These are phyloP conservation scores for Rhadina sibilatrix DNA, from an alignment of 2,113 vertebrate species.

Conservation along the genomic window DNA sequence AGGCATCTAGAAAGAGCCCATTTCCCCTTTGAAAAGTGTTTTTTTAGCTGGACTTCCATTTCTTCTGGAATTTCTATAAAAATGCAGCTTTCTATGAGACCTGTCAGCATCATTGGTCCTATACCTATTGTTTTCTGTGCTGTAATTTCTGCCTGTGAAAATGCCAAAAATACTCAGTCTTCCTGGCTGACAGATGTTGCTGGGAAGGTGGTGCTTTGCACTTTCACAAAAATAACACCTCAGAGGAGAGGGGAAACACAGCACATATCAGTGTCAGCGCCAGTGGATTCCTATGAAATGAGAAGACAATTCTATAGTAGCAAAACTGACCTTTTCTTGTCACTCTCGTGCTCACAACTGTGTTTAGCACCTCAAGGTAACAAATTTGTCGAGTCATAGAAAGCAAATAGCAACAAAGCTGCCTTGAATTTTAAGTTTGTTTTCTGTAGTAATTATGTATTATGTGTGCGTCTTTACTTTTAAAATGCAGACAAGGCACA, in stretches of 20 bases:
- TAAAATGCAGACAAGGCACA: neutral
- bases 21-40: neutral
- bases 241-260: neutral
- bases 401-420: neutral
- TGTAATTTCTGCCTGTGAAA: neutral
- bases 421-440: constrained; percentile 8
- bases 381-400: constrained; percentile 57
- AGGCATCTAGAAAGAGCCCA: neutral
- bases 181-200: neutral
- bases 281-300: neutral
- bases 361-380: constrained; percentile 2
- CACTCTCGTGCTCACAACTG: neutral
- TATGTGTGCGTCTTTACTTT: accelerated
- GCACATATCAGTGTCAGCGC: neutral
- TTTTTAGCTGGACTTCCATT: neutral
- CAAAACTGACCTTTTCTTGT: neutral
- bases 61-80: neutral
- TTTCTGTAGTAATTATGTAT: neutral
- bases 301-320: neutral
- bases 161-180: neutral
- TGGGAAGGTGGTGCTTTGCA: constrained; percentile 5
- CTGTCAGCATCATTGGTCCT: neutral
- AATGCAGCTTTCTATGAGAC: neutral
- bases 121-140: neutral
- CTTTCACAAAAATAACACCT: neutral